phyloP scores from a whole-genome alignment of 2,113 vertebrate species.

The Raja brachyura region DNA sequence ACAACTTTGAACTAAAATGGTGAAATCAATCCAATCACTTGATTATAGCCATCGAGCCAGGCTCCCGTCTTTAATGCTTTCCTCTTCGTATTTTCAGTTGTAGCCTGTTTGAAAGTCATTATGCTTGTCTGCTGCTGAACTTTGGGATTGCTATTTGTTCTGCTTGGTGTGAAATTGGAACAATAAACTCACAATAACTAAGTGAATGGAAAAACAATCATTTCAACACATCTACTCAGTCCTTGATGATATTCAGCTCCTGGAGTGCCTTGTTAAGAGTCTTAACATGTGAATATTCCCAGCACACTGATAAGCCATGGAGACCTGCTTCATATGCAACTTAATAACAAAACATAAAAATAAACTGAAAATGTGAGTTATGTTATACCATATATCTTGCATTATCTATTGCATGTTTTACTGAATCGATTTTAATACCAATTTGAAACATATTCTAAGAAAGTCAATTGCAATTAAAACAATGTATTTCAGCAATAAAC shows the following conservation, averaged over 20 bases:
- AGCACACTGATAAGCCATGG: background rate
- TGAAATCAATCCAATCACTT: background rate
- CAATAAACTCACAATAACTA: background rate
- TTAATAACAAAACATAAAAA: background rate
- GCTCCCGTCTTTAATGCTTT: background rate
- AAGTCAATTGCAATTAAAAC: no score
- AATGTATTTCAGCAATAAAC: no score
- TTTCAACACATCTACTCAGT: background rate
- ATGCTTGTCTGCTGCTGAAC: background rate
- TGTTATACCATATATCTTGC: background rate
- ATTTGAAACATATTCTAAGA: no score
- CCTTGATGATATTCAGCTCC: background rate
- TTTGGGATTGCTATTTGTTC: conserved; percentile 10
- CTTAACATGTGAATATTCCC: background rate
- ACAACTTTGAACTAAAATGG: background rate
- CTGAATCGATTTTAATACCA: background rate
- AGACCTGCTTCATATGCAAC: background rate
- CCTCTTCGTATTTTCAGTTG: background rate
- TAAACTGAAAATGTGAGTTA: no score
- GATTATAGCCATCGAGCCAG: background rate
- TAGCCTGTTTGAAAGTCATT: background rate
- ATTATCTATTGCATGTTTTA: background rate
- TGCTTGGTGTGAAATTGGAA: conserved; percentile 7
- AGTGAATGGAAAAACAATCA: conserved; percentile 26
- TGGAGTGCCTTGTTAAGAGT: background rate